A percentile compares a stretch with the other conserved stretches of the same genome.
These are phyloP conservation scores for Menura novaehollandiae DNA, from an alignment of 2,113 vertebrate species.

Conservation along the genomic window DNA sequence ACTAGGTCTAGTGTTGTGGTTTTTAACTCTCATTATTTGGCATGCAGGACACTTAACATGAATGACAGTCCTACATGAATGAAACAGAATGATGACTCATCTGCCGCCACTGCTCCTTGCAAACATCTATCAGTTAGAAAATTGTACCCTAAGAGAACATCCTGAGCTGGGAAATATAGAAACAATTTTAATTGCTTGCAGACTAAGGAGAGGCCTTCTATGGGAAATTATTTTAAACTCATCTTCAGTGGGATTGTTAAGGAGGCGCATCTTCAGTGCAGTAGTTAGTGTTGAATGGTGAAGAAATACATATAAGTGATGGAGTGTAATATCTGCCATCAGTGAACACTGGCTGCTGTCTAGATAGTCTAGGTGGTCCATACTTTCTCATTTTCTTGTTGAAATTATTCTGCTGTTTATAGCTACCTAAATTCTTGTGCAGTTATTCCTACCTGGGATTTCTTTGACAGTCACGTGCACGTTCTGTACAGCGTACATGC, in stretches of 20 bases:
- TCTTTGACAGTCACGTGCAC: neutral
- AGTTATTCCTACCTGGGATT: neutral
- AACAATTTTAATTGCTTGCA: neutral
- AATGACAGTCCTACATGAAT: neutral
- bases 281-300: neutral
- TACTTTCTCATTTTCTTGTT: neutral
- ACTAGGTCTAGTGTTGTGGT: neutral
- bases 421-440: neutral
- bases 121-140: neutral
- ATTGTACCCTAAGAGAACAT: neutral
- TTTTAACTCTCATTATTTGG: neutral
- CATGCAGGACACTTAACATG: neutral
- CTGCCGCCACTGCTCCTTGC: neutral
- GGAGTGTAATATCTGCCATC: neutral
- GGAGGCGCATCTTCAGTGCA: neutral
- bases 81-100: neutral
- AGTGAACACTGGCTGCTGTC: neutral
- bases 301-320: neutral
- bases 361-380: neutral
- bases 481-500: fast-evolving
- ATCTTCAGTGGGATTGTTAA: neutral
- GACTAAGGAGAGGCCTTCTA: neutral
- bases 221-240: neutral
- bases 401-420: neutral
- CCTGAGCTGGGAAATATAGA: neutral